Conservation (phyloP, 2,888 invertebrate genomes). For the Noctua fimbriata region DNA sequence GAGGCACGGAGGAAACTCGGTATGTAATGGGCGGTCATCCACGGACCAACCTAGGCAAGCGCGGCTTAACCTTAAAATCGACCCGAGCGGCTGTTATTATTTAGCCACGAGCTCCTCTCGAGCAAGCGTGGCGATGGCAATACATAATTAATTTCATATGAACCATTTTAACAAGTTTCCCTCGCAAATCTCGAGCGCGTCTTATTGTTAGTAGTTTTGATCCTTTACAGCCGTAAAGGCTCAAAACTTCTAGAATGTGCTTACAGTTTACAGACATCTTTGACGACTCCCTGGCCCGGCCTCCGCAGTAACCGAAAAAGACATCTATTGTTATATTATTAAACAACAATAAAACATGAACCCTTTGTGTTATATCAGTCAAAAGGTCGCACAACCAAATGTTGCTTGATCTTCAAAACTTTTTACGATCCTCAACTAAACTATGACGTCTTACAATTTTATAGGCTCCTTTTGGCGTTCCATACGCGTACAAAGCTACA, state of each 20-base stretch:
- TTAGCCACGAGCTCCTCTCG: too few relatives aligned
- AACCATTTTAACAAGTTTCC: conserved; percentile 1
- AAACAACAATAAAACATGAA: conserved; percentile 44
- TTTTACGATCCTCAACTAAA: conserved; percentile 1
- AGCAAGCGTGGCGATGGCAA: neutral
- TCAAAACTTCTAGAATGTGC: conserved; percentile 5
- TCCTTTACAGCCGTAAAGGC: neutral
- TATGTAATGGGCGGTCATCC: too few relatives aligned
- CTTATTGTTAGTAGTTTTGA: too few relatives aligned
- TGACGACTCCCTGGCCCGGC: neutral
- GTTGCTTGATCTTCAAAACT: neutral
- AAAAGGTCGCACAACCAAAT: conserved; percentile 36
- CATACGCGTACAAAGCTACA: neutral
- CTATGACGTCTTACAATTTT: conserved; percentile 28
- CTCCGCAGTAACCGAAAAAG: neutral
- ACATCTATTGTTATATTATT: conserved; percentile 42
- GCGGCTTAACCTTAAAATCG: too few relatives aligned
- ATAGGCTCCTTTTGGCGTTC: neutral
- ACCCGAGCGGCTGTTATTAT: too few relatives aligned
- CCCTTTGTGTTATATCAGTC: conserved; percentile 43
- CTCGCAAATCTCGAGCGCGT: conserved; percentile 5
- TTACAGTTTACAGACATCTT: neutral
- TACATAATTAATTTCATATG: conserved; percentile 38
- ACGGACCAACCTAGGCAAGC: too few relatives aligned
- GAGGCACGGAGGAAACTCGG: too few relatives aligned